Conservation (phyloP, 2,113 vertebrate genomes). For the Xyrauchen texanus region DNA sequence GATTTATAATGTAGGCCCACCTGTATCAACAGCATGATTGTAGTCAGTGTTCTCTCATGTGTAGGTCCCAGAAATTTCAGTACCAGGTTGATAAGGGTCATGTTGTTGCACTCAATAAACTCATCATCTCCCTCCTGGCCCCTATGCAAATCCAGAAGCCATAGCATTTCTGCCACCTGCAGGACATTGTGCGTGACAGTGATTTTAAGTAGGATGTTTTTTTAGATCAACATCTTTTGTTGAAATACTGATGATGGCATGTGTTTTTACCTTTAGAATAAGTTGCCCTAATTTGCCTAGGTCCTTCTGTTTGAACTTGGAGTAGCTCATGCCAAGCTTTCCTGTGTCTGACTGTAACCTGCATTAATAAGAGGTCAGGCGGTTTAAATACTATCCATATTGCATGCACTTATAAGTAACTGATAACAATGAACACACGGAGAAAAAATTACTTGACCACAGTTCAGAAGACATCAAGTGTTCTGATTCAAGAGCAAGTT, state of each 20-base stretch:
- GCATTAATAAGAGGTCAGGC: conserved; percentile 7
- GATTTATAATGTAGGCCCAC: conserved; percentile 63
- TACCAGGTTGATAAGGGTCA: conserved; percentile 95
- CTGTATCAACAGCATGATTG: conserved; percentile 91
- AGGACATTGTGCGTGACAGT: conserved; percentile 53
- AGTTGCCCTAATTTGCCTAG: conserved; percentile 86
- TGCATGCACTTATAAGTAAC: not conserved
- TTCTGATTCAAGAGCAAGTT: too few species aligned
- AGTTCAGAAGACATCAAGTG: not conserved
- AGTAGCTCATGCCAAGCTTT: conserved; percentile 97
- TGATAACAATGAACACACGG: not conserved
- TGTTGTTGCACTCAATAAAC: conserved; percentile 92
- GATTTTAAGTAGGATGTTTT: too few species aligned
- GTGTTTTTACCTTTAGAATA: conserved; percentile 83
- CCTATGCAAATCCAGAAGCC: conserved; percentile 79
- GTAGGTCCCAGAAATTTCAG: conserved; percentile 87
- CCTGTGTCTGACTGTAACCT: conserved; percentile 88
- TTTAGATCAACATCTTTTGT: not conserved
- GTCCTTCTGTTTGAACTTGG: conserved; percentile 92
- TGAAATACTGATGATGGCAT: not conserved
- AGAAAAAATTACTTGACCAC: too few species aligned
- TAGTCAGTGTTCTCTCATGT: conserved; percentile 87
- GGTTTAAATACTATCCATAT: not conserved
- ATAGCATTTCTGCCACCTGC: conserved; percentile 82
- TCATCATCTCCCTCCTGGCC: conserved; percentile 79